Evolutionary conservation across 2,113 vertebrate genomes (phyloP).

Genomic region (Bubo blakistoni): DNA sequence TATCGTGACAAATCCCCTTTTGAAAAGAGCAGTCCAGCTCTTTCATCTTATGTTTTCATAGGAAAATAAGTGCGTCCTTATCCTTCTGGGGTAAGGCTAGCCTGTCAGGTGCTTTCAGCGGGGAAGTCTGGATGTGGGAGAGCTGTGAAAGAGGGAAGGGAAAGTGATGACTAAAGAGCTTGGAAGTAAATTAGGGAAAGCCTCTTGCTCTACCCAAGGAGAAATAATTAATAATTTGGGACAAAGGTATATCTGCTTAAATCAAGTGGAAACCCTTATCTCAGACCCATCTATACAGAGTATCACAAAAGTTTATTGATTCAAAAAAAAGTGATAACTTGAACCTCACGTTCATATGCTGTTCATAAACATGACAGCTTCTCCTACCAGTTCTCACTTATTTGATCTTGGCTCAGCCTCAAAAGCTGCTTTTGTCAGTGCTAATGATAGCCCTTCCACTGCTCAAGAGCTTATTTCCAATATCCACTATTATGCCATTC

Average conservation of each 20-base stretch:
- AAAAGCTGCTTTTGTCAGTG: slow-evolving; percentile 38
- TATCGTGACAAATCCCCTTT: not conserved
- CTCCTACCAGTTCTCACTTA: slow-evolving; percentile 15
- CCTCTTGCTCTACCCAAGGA: not conserved
- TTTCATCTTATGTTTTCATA: not conserved
- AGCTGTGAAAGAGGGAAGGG: not conserved
- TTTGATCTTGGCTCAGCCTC: slow-evolving; percentile 17
- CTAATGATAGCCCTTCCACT: slow-evolving; percentile 36
- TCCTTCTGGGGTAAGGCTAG: not conserved
- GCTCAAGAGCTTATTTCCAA: slow-evolving; percentile 41
- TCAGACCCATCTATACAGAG: not conserved
- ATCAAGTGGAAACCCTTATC: not conserved
- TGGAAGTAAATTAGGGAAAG: not conserved
- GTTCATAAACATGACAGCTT: not conserved
- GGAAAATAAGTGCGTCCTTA: not conserved
- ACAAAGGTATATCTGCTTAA: not conserved
- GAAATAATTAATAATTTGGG: not conserved
- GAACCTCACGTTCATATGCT: not conserved
- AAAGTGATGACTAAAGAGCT: not conserved
- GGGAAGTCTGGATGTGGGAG: not conserved
- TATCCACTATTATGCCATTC: not conserved
- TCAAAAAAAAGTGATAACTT: not conserved
- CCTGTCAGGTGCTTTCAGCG: not conserved
- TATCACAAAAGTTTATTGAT: not conserved
- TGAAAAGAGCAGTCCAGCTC: not conserved